Evolutionary conservation across 2,888 invertebrate genomes (phyloP), one percentile per base, ranked within the genome.

Genomic region (Cataglyphis cursor): DNA sequence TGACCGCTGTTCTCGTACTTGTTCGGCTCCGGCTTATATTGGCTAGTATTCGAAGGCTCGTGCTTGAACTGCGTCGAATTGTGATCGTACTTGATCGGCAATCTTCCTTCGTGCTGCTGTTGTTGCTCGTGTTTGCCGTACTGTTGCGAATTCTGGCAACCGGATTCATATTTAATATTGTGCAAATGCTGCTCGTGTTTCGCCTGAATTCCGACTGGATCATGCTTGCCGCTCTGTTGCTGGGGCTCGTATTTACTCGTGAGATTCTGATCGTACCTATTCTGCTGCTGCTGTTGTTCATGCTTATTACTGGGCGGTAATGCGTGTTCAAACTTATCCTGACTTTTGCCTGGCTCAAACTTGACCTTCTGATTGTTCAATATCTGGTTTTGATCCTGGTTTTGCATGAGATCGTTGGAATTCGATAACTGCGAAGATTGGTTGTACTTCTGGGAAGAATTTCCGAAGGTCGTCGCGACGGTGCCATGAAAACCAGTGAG

Each of bases 291-390:
- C 24, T 93, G 91, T 10, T 90, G 91, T 31, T 93, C 92, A 57
- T 90, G 90, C 8, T 92, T 92, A 24, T 65, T 75, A 3, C 9
- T 44, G 0, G 68, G 41, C 8, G 82, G 70, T 72, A 89, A 82
- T 57, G 48, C 54, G 12, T 91, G 91, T 31, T 93, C 93, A 81
- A 91, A 92, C 83, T 93, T 93, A n/a, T 92, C 93, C 73, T 89
- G 91, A 12, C 12, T 86, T 82, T 92, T 92, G 4, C 87, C 78
- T 24, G 70, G 57, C 10, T 93, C 93, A 65, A 91, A 92, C 84
- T 93, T 93, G 24, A 88, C 89, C 89, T 88, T 90, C 81, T 70
- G 91, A 78, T 24, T 83, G 68, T 21, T 92, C 90, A n/a, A 24
- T 73, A 68, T 65, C 73, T 88, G 57, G 64, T 65, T 76, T 35